Evolutionary conservation across 2,888 invertebrate species (phyloP).

Genomic region (Lepidochitona cinerea): DNA sequence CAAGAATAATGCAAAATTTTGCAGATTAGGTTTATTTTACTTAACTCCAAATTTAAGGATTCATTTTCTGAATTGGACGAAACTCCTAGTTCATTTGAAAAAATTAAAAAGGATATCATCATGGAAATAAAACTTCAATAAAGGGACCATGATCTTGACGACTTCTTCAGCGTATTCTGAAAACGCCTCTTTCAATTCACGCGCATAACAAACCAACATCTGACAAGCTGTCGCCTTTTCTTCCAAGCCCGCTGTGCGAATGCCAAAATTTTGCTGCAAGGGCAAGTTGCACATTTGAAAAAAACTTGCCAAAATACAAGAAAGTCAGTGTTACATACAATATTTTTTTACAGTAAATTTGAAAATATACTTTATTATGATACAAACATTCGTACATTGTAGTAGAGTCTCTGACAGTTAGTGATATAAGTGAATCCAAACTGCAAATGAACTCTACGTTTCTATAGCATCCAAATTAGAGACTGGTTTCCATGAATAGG

Average conservation of each 20-base stretch:
- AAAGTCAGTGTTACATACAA: too few relatives aligned
- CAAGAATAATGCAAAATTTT: too few relatives aligned
- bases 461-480: neutral
- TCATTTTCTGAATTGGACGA: too few relatives aligned
- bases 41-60: too few relatives aligned
- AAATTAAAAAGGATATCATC: slow-evolving; percentile 68
- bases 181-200: slow-evolving; percentile 91
- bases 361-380: too few relatives aligned
- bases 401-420: neutral
- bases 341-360: too few relatives aligned
- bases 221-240: slow-evolving; percentile 97
- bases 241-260: slow-evolving; percentile 92
- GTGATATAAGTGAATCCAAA: neutral
- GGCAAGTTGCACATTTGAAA: too few relatives aligned
- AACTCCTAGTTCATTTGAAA: too few relatives aligned
- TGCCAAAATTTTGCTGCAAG: slow-evolving; percentile 88
- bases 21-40: too few relatives aligned
- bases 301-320: too few relatives aligned
- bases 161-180: slow-evolving; percentile 81
- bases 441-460: neutral
- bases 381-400: too few relatives aligned
- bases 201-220: slow-evolving; percentile 95
- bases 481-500: neutral
- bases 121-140: slow-evolving; percentile 82
- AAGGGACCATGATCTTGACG: slow-evolving; percentile 71